Percentiles rank a stretch among this genome's conserved stretches.
Evolutionary conservation across 2,113 vertebrate genomes (phyloP).

Genomic region (Salvelinus sp.): DNA sequence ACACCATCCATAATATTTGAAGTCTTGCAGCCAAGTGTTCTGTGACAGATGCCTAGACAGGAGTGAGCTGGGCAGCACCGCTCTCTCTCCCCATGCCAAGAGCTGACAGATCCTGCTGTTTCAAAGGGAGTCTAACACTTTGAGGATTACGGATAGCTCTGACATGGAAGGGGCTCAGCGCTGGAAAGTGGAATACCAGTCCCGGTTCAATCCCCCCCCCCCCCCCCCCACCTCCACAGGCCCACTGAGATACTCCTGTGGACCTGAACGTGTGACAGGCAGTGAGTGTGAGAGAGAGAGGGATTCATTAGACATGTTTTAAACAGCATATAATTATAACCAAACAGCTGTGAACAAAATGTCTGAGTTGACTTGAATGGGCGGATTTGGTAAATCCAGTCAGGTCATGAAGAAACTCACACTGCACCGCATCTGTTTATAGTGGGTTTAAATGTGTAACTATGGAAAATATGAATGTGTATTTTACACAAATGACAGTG

Average conservation of each 20-base stretch:
- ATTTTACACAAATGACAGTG: too few species aligned
- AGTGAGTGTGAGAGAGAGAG: too few species aligned
- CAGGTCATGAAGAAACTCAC: too few species aligned
- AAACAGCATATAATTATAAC: neutral
- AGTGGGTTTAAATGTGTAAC: too few species aligned
- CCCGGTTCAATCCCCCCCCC: neutral
- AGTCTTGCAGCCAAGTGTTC: slow-evolving; percentile 9
- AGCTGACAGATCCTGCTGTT: slow-evolving; percentile 23
- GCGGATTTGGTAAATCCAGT: too few species aligned
- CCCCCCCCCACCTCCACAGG: neutral
- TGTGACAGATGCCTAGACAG: slow-evolving; percentile 15
- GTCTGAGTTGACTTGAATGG: neutral
- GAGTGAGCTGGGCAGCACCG: slow-evolving; percentile 8
- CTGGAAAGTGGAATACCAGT: neutral
- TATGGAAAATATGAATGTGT: too few species aligned
- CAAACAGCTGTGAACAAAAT: neutral
- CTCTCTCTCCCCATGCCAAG: slow-evolving; percentile 17
- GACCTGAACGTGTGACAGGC: neutral
- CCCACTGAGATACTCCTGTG: neutral
- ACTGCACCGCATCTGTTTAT: too few species aligned
- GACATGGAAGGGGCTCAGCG: neutral
- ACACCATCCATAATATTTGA: slow-evolving; percentile 21
- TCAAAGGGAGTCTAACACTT: slow-evolving; percentile 27
- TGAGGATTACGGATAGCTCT: slow-evolving; percentile 12
- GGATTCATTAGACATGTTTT: neutral